These are phyloP conservation scores for Corvus cornix DNA, from an alignment of 2,113 vertebrate genomes.

Conservation along the genomic window DNA sequence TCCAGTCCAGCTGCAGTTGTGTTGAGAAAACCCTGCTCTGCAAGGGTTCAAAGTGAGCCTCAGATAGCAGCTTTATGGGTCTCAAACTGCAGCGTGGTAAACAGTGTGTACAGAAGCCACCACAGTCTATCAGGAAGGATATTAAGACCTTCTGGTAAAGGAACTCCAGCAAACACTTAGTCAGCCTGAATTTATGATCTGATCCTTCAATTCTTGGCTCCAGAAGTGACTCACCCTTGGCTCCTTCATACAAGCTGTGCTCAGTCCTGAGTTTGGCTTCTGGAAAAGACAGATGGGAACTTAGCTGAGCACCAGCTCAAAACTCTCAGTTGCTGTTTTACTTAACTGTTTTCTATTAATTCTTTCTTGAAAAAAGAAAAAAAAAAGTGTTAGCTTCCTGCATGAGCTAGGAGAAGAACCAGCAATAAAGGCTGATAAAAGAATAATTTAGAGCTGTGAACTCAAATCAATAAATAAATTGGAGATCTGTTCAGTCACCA, in stretches of 20 bases:
- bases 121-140: neutral
- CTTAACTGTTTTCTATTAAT: neutral
- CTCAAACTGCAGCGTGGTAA: neutral
- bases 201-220: neutral
- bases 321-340: neutral
- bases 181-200: neutral
- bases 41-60: neutral
- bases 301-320: neutral
- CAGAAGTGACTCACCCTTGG: neutral
- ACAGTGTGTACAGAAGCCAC: neutral
- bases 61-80: neutral
- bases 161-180: neutral
- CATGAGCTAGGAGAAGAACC: neutral
- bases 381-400: neutral
- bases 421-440: slow-evolving; percentile 4
- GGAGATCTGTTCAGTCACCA: neutral
- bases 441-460: neutral
- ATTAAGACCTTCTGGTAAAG: neutral
- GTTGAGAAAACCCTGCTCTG: neutral
- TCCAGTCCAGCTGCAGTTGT: neutral
- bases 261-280: neutral
- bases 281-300: neutral
- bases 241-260: neutral
- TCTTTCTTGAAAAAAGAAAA: neutral
- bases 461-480: neutral